phyloP scores from a whole-genome alignment of 92 coral and sea anemone species.

The Pocillopora grandis region DNA sequence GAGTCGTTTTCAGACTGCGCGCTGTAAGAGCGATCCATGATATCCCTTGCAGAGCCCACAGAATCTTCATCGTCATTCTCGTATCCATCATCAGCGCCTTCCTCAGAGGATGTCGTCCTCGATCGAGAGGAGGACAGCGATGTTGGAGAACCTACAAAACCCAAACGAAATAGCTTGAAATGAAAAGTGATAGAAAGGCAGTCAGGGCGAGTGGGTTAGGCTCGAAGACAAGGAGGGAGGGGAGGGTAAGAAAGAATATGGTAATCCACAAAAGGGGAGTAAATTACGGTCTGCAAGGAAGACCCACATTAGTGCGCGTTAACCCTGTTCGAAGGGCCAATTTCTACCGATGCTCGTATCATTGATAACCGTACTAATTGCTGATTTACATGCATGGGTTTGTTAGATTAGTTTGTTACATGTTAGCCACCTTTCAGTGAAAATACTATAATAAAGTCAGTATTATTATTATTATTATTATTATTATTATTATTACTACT shows the following conservation, averaged over 20 bases:
- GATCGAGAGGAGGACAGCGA: constrained; percentile 23
- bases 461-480: too few relatives aligned
- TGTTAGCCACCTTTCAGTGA: too few relatives aligned
- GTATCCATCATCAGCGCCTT: constrained; percentile 21
- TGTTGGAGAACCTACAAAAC: constrained; percentile 12
- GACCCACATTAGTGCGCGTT: background rate
- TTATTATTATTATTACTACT: too few relatives aligned
- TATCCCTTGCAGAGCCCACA: constrained; percentile 56
- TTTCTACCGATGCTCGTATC: too few relatives aligned
- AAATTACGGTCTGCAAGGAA: background rate
- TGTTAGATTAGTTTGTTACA: too few relatives aligned
- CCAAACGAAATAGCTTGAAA: background rate
- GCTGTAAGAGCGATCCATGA: constrained; percentile 50
- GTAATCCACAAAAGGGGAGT: too few relatives aligned
- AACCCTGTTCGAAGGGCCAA: too few relatives aligned
- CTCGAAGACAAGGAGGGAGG: too few relatives aligned
- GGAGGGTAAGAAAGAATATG: background rate
- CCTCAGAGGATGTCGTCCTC: constrained; percentile 7
- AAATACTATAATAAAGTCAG: too few relatives aligned
- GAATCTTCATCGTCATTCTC: constrained; percentile 53
- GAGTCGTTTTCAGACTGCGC: constrained; percentile 36
- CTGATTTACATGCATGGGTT: too few relatives aligned
- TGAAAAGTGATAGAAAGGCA: background rate
- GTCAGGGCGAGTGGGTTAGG: background rate
- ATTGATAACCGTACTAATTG: too few relatives aligned